Evolutionary conservation across 2,797 vertebrate species (phyloP), one percentile per base, ranked within the genome.

Genomic region (Spinibarbus caldwelli): DNA sequence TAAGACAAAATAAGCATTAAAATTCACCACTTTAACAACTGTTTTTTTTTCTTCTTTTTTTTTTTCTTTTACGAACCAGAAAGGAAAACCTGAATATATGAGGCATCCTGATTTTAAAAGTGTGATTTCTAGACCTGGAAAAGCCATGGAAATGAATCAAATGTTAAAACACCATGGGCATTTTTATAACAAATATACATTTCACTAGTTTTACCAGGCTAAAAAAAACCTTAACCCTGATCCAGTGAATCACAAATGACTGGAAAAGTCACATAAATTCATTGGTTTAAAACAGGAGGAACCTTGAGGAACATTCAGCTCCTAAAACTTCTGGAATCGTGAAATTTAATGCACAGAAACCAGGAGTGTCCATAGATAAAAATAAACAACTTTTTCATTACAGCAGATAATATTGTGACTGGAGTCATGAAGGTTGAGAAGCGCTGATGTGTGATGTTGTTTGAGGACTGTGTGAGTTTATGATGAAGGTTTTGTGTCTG

Each of bases 401-500:
- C 31, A 0, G 67, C 67, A n/a, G 67, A n/a, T 41, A 12, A 41
- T 6, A n/a, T 8, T 15, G 12, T 29, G 59, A 12, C 9, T 14
- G n/a, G 12, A 62, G 29, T 34, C 6, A 8, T 14, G 29, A 31
- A 6, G 64, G 64, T 66, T 66, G 64, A 67, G 68, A 8, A 64
- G 59, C 59, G 59, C 59, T 64, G 59, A 29, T 31, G 54, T 21
- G 7, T 38, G 66, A 11, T 11, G 89, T 94, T 93, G 49, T 23
- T 23, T 54, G 21, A 54, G 52, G 52, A 54, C 21, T 17, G 49
- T 54, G 57, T 95, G 91, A 94, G 93, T 96, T 95, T 95, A 94
- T 94, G 88, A 92, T 88, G 90, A 94, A 94, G 94, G 93, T 93
- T 93, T 93, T 93, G 92, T 93, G 54, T 5, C 4, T 59, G 23